These are phyloP conservation scores for Leptosomus discolor DNA, from an alignment of 2,113 vertebrate genomes.

Conservation along the genomic window DNA sequence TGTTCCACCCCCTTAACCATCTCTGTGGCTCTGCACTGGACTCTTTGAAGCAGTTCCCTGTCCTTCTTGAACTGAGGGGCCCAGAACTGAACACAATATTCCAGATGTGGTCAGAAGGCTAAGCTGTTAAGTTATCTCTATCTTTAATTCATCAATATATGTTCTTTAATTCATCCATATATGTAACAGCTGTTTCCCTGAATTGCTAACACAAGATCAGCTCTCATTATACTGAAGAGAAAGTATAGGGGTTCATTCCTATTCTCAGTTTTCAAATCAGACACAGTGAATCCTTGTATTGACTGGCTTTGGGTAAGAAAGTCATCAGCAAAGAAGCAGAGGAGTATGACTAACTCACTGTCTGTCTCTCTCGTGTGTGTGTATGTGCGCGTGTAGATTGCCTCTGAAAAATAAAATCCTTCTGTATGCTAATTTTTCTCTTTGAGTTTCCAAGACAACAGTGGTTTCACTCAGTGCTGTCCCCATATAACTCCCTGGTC, in stretches of 20 bases:
- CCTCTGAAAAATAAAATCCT: conserved; percentile 16
- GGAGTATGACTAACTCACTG: neutral
- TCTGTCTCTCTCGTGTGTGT: neutral
- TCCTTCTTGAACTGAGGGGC: too few species aligned
- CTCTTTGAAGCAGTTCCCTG: too few species aligned
- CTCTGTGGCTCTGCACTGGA: too few species aligned
- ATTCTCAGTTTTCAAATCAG: neutral
- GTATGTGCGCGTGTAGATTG: neutral
- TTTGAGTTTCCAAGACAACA: conserved; percentile 64
- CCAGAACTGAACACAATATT: too few species aligned
- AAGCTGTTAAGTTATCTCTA: neutral
- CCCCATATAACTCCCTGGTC: conserved; percentile 1
- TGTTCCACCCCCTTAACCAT: too few species aligned
- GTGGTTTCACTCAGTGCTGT: neutral
- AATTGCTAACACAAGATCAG: neutral
- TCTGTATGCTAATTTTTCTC: conserved; percentile 34
- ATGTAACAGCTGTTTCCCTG: neutral
- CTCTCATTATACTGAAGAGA: neutral
- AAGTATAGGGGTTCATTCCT: neutral
- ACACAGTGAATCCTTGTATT: neutral
- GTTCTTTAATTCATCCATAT: neutral
- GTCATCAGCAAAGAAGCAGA: neutral
- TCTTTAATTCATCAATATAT: neutral
- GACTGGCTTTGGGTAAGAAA: neutral
- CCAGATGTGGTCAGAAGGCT: neutral